phyloP scores from a whole-genome alignment of 2,797 vertebrate species.

The Myoxocephalus aenaeus region DNA sequence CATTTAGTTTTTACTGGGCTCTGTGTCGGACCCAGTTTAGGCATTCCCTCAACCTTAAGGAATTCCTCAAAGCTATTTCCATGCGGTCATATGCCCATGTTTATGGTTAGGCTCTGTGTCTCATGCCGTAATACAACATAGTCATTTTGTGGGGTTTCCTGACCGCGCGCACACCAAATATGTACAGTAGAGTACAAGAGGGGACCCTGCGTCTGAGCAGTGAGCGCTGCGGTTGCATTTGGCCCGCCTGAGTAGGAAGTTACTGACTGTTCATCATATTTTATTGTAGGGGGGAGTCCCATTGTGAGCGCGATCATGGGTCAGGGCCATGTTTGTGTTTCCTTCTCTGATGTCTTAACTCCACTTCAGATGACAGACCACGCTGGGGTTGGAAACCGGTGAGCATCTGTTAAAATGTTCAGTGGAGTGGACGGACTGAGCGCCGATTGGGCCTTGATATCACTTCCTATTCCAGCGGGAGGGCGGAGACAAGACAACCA shows the following conservation, averaged over 20 bases:
- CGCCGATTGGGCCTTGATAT: background rate
- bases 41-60: constrained; percentile 70
- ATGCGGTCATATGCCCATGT: constrained; percentile 66
- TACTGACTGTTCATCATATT: constrained; percentile 69
- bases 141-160: constrained; percentile 79
- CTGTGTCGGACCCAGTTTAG: constrained; percentile 41
- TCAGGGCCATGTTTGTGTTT: constrained; percentile 67
- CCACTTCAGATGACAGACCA: constrained; percentile 41
- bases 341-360: constrained; percentile 65
- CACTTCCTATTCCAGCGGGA: constrained; percentile 4
- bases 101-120: constrained; percentile 69
- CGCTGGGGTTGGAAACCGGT: constrained; percentile 19
- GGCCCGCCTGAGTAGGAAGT: constrained; percentile 61
- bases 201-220: constrained; percentile 57
- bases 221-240: constrained; percentile 55
- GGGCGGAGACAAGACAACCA: background rate
- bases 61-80: constrained; percentile 76
- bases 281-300: constrained; percentile 63
- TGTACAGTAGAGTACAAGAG: constrained; percentile 55
- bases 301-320: constrained; percentile 56
- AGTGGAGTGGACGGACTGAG: constrained; percentile 2
- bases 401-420: constrained; percentile 58
- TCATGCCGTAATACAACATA: constrained; percentile 73
- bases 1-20: constrained; percentile 43
- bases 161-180: constrained; percentile 71